Evolutionary conservation across 2,888 invertebrate genomes (phyloP), one percentile per base, ranked within the genome.

Genomic region (Caenorhabditis sp.): DNA sequence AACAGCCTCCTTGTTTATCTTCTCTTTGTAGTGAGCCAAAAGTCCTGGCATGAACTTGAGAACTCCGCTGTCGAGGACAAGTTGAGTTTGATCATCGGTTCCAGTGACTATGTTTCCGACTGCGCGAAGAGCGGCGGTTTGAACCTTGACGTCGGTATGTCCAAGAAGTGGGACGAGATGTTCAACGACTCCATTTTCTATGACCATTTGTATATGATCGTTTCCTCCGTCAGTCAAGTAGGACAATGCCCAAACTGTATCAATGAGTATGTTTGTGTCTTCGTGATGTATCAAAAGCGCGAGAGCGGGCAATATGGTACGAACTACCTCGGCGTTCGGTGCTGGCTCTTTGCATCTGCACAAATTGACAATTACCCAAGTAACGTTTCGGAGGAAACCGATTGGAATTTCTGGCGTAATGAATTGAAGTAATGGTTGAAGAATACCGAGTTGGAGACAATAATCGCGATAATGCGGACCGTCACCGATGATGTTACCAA

Each of bases 361-460:
- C 88, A 99, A 91, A 90, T 99, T 99, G 58, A 97, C 97, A 89
- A 99, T 95, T 21, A 97, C 97, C 97, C 97, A 99, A 56, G 97
- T 97, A 67, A 97, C 97, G 88, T 99, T 99, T 80, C 97, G 92
- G 85, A 99, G 91, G 90, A 99, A 99, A 63, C 94, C 92, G 84
- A 99, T 93, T 52, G 96, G 95, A 88, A 97, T 95, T 82, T 94
- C 94, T 10, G 95, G 95, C 89, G 94, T 95, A 86, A 99, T 95
- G 89, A 99, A 97, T 72, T 93, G 92, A 78, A 99, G 91, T 71
- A 99, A 91, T 3, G 97, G 97, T 88, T 93, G 92, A 21, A 99
- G 95, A 66, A 97, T 94, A 76, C 97, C 97, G 86, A 95, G 91
- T 84, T 93, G 92, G 79, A 99, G 96, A 71, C 95, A 96, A 89